Evolutionary conservation across 2,113 vertebrate genomes (phyloP).

Genomic region (Sebastes fasciatus): DNA sequence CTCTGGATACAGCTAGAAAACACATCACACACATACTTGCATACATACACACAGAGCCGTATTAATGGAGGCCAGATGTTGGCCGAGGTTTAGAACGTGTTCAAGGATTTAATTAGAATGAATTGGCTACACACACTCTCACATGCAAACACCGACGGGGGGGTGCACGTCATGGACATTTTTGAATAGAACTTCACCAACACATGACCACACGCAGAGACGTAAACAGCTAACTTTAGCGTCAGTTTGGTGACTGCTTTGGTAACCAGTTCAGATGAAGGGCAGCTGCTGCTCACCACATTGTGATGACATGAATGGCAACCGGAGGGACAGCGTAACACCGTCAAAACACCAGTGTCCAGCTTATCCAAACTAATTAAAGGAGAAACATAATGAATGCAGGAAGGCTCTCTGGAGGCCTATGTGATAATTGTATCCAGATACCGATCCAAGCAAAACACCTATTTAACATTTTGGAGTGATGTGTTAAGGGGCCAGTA

Average conservation of each 20-base stretch:
- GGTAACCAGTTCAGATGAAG: not conserved
- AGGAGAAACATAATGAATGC: not conserved
- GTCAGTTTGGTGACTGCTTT: not conserved
- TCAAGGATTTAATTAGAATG: conserved; percentile 10
- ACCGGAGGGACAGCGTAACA: no score
- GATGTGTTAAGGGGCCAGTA: not conserved
- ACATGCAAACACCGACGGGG: not conserved
- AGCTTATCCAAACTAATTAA: no score
- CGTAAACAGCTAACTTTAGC: conserved; percentile 13
- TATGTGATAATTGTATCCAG: not conserved
- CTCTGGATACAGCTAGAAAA: conserved; percentile 26
- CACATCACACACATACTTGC: not conserved
- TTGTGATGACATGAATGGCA: not conserved
- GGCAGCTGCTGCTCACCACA: not conserved
- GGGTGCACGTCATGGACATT: not conserved
- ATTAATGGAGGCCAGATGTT: conserved; percentile 51
- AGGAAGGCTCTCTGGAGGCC: no score
- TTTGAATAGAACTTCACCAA: not conserved
- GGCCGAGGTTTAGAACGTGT: conserved; percentile 3
- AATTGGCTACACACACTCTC: not conserved
- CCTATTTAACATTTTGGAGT: not conserved
- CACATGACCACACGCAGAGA: not conserved
- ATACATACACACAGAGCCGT: conserved; percentile 6
- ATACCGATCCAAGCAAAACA: not conserved
- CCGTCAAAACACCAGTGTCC: no score